Base-by-base conservation (phyloP, 2,888 invertebrate genomes). In the Eurytoma californica region DNA sequence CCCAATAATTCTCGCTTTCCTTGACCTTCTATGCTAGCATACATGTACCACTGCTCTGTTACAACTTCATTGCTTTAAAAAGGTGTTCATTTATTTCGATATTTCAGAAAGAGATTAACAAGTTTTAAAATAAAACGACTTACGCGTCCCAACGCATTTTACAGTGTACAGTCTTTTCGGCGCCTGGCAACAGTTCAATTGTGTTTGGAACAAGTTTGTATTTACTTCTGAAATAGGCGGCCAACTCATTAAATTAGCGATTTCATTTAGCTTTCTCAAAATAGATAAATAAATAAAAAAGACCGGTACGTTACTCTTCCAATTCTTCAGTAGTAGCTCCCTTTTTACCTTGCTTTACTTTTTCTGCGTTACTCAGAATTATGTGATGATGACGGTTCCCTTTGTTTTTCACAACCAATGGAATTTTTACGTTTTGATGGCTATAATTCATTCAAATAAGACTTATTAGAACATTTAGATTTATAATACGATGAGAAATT, bases 21-120 rank as follows among this genome's bases (percentile, higher is more conserved):
- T 4, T 91, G 90, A 4, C 92, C 92, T 66, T 92, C 92, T 3
- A 92, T 91, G 63, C 91, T 90, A 16, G 92, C 93, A 68, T 92
- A 91, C 80, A 93, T 90, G 86, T 92, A 93, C 92, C 93, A 93
- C 84, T 91, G 91, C 87, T 94, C 93, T 76, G 90, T 90, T 0
- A 92, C 81, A 1, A 86, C 88, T 55, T 91, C 88, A 65, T 84
- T 85, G 16, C 88, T 88, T 20, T 16, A 63, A 72, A 72, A 69
- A 47, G 7, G 5, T 39, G 5, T 4, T 39, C 7, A 39, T 39
- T 39, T 7, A 39, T 39, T 39, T 7, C 3, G 7, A 0, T 39
- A 39, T 14, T 55, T 53, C 24, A 28, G 14, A 49, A 72, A 60
- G 16, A 53, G 5, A 53, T 28, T 18, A 67, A 70, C 70, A 49